Conservation (phyloP, 2,888 invertebrate genomes). For the Protonemura montana region DNA sequence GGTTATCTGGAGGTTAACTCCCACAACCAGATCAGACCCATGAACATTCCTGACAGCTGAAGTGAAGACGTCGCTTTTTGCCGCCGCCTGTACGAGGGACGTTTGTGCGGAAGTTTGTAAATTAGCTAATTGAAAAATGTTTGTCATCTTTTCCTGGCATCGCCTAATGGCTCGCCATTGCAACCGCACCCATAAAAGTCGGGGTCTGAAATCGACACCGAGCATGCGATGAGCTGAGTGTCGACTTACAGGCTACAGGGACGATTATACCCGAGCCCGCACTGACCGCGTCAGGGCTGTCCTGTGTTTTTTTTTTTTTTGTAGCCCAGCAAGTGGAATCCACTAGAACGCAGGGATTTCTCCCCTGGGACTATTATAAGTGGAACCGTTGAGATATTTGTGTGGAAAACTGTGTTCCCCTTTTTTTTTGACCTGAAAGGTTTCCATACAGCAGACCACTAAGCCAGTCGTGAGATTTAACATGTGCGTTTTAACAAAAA, state of each 20-base stretch:
- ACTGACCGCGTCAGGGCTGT: neutral
- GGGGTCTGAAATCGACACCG: neutral
- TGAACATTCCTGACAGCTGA: neutral
- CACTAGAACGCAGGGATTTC: neutral
- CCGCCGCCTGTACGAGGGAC: neutral
- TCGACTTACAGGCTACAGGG: neutral
- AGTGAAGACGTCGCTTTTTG: neutral
- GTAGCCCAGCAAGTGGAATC: neutral
- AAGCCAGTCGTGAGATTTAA: neutral
- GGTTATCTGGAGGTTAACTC: neutral
- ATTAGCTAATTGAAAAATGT: conserved; percentile 7
- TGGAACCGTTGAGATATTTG: neutral
- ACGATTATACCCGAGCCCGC: neutral
- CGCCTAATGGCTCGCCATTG: neutral
- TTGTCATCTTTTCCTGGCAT: neutral
- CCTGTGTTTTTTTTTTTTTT: neutral
- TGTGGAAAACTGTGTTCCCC: neutral
- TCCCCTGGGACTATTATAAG: neutral
- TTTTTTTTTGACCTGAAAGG: neutral
- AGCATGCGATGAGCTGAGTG: neutral
- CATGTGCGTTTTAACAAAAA: neutral
- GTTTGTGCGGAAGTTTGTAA: neutral
- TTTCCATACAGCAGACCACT: neutral
- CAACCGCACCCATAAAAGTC: neutral
- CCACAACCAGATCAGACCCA: neutral